phyloP scores from a whole-genome alignment of 2,113 vertebrate species.

The Sorex araneus region DNA sequence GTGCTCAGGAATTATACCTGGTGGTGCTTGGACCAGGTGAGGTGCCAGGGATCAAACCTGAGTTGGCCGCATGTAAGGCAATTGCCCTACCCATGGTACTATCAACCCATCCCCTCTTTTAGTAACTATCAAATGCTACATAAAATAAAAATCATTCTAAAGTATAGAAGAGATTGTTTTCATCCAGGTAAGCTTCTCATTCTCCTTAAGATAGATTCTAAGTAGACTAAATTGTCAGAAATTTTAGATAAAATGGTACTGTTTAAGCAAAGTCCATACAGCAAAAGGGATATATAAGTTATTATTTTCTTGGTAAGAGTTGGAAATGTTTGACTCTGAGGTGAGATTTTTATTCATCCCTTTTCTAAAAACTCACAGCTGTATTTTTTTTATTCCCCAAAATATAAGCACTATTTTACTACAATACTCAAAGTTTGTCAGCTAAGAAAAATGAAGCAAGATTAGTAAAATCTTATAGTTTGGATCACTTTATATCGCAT shows the following conservation, averaged over 20 bases:
- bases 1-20: no score
- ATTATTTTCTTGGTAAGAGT: background rate
- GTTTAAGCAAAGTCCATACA: background rate
- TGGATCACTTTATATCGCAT: constrained; percentile 44
- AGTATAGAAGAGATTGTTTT: background rate
- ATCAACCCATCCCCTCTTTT: no score
- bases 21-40: no score
- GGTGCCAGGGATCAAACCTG: no score
- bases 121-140: background rate
- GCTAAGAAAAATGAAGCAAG: constrained; percentile 30
- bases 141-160: background rate
- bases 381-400: background rate
- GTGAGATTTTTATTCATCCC: background rate
- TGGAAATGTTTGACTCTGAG: constrained; percentile 15
- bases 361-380: constrained; percentile 49
- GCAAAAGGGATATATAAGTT: background rate
- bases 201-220: background rate
- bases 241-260: background rate
- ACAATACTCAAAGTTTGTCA: constrained; percentile 50
- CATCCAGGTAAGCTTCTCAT: background rate
- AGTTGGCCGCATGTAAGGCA: no score
- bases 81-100: no score
- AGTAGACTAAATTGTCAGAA: background rate
- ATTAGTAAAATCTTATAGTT: constrained; percentile 38
- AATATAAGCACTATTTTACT: constrained; percentile 21